phyloP scores from a whole-genome alignment of 2,113 vertebrate genomes.

The Synodontis membranacea region DNA sequence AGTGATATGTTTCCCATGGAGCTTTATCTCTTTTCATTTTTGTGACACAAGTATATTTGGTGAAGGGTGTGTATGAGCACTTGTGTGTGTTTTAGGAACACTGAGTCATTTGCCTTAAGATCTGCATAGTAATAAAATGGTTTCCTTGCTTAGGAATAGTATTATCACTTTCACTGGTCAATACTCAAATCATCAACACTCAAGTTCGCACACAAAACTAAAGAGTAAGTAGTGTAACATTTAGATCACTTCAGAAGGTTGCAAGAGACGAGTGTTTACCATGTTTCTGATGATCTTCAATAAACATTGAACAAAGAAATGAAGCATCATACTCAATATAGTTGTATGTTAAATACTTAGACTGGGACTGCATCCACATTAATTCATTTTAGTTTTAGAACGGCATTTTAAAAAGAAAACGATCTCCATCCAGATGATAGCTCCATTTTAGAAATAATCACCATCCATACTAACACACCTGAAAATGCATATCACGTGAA shows the following conservation, averaged over 20 bases:
- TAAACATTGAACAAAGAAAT: background rate
- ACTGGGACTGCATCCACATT: too few species aligned
- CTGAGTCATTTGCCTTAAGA: background rate
- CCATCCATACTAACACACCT: too few species aligned
- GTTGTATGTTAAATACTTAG: background rate
- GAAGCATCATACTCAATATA: background rate
- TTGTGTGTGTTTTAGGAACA: conserved; percentile 2
- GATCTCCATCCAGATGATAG: too few species aligned
- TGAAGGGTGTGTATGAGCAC: conserved; percentile 5
- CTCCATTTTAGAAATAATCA: too few species aligned
- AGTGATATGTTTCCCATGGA: conserved; percentile 39
- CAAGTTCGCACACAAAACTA: background rate
- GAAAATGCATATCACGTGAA: too few species aligned
- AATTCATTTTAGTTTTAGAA: too few species aligned
- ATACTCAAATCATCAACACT: conserved; percentile 22
- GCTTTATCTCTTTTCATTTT: conserved; percentile 26
- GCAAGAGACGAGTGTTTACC: background rate
- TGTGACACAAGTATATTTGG: conserved; percentile 17
- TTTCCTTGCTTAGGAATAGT: background rate
- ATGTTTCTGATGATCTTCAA: background rate
- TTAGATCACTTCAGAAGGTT: background rate
- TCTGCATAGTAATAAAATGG: background rate
- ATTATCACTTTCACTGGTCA: conserved; percentile 4
- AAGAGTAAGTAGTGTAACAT: background rate
- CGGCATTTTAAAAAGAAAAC: too few species aligned